Percentiles rank a stretch among this genome's conserved stretches.
Conservation (phyloP, 2,888 invertebrate species). For the Rhorus exstirpatorius region DNA sequence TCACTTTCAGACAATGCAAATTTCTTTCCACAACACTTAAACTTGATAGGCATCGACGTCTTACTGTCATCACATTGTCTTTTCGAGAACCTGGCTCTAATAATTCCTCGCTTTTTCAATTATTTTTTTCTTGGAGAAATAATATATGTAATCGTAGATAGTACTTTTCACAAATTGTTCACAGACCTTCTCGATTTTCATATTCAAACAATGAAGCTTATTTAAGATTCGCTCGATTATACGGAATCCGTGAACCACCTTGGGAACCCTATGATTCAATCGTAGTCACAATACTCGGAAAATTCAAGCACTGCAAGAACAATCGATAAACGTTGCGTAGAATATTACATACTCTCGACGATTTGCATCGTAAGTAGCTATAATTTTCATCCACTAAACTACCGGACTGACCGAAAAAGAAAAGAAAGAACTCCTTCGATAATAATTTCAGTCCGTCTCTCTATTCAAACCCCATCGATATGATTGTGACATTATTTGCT, state of each 20-base stretch:
- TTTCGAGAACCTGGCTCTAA: no score
- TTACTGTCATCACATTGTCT: no score
- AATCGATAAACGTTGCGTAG: slow-evolving; percentile 51
- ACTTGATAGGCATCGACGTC: no score
- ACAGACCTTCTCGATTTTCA: slow-evolving; percentile 12
- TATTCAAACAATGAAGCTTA: slow-evolving; percentile 24
- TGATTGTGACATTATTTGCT: neutral
- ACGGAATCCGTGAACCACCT: slow-evolving; percentile 25
- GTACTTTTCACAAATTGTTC: neutral
- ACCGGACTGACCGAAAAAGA: neutral
- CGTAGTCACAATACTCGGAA: slow-evolving; percentile 41
- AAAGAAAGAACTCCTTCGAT: neutral
- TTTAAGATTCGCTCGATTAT: slow-evolving; percentile 40
- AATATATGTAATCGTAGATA: neutral
- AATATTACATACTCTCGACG: slow-evolving; percentile 44
- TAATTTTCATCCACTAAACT: slow-evolving; percentile 26
- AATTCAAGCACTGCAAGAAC: slow-evolving; percentile 20
- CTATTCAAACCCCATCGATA: slow-evolving; percentile 2
- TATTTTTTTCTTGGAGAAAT: neutral
- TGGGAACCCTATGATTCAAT: slow-evolving; percentile 3
- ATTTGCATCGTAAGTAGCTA: slow-evolving; percentile 37
- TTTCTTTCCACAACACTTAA: no score
- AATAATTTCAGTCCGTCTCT: slow-evolving; percentile 1
- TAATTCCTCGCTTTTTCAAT: neutral
- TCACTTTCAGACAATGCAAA: no score